Percentiles rank a stretch among this genome's conserved stretches.
Conservation (phyloP, 2,797 vertebrate genomes). For the Anguilla anguilla region DNA sequence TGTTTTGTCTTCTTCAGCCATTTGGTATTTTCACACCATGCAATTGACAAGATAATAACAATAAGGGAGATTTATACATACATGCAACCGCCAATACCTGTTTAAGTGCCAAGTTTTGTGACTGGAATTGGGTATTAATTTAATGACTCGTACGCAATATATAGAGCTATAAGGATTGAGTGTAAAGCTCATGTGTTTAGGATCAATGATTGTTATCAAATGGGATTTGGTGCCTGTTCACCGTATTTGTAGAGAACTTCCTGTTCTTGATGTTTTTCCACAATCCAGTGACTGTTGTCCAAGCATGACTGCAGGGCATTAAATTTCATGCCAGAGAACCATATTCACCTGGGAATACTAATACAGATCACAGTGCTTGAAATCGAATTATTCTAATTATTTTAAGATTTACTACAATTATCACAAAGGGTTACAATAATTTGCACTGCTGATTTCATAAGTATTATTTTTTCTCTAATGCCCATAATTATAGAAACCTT, state of each 20-base stretch:
- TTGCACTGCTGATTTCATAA: slow-evolving; percentile 28
- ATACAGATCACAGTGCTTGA: not conserved
- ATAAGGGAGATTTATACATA: slow-evolving; percentile 54
- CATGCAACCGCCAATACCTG: slow-evolving; percentile 57
- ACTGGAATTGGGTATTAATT: slow-evolving; percentile 56
- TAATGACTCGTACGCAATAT: slow-evolving; percentile 48
- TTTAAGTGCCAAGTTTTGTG: slow-evolving; percentile 63
- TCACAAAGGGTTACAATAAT: not conserved
- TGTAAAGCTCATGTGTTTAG: slow-evolving; percentile 59
- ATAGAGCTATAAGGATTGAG: slow-evolving; percentile 59
- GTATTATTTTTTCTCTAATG: not conserved
- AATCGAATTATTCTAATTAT: slow-evolving; percentile 23
- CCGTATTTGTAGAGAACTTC: slow-evolving; percentile 1
- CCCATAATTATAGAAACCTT: not conserved
- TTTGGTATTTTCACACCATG: slow-evolving; percentile 45
- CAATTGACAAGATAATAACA: slow-evolving; percentile 65
- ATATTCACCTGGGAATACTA: not conserved
- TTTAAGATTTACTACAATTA: slow-evolving; percentile 4
- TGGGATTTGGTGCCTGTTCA: slow-evolving; percentile 45
- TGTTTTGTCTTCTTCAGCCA: slow-evolving; percentile 15
- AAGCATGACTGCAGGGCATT: not conserved
- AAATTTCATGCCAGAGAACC: not conserved
- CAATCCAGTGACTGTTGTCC: slow-evolving; percentile 22
- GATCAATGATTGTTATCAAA: slow-evolving; percentile 60
- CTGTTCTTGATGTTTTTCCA: slow-evolving; percentile 21